Conservation (phyloP, 2,113 vertebrate genomes). For the Mesitornis unicolor region DNA sequence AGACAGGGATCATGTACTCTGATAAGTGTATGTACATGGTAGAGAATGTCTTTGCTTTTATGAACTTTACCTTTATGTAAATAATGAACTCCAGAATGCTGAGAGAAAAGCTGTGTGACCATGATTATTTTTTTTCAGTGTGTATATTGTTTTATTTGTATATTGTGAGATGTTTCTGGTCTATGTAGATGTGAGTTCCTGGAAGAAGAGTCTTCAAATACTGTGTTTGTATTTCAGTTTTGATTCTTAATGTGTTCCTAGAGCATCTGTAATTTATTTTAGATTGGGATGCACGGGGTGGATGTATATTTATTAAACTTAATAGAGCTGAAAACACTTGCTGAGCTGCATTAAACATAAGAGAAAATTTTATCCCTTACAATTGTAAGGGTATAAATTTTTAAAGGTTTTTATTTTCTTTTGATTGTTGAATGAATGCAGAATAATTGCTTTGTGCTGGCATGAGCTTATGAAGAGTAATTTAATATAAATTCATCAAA, state of each 20-base stretch:
- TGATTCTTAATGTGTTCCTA: background rate
- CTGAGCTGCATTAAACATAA: background rate
- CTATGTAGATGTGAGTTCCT: background rate
- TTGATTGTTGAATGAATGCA: background rate
- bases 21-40: rapidly evolving
- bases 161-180: rapidly evolving
- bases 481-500: background rate
- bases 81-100: background rate
- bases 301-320: background rate
- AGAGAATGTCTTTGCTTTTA: background rate
- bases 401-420: background rate
- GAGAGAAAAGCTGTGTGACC: background rate
- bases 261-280: background rate
- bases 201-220: background rate
- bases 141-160: background rate
- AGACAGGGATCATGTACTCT: background rate
- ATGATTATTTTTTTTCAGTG: background rate
- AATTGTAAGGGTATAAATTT: background rate
- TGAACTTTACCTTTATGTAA: background rate
- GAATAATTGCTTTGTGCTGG: background rate
- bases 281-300: background rate
- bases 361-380: background rate
- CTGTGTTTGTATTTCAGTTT: background rate
- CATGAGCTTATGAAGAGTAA: background rate
- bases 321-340: background rate